Evolutionary conservation across 2,888 invertebrate genomes (phyloP).

Genomic region (Iphiclides podalirius): DNA sequence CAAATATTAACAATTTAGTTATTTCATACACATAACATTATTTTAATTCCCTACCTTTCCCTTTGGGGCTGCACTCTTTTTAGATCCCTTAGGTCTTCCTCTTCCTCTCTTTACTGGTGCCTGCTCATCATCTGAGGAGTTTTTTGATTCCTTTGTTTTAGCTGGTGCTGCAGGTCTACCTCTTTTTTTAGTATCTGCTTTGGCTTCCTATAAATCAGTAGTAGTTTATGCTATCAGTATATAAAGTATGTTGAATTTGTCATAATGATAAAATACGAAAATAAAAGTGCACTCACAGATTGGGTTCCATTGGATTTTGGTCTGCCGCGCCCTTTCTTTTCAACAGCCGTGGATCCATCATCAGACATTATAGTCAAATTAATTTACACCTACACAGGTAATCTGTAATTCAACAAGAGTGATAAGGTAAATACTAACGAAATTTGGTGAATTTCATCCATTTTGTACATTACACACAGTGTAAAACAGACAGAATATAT

Average conservation of each 20-base stretch:
- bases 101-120: constrained; percentile 77
- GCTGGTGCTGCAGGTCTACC: constrained; percentile 63
- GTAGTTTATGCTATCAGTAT: neutral
- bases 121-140: constrained; percentile 76
- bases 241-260: neutral
- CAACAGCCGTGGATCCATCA: constrained; percentile 74
- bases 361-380: constrained; percentile 67
- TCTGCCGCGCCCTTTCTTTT: constrained; percentile 77
- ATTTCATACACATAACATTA: neutral
- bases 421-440: neutral
- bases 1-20: constrained; percentile 2
- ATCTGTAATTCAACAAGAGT: constrained; percentile 42
- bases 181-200: constrained; percentile 71
- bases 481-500: too few relatives aligned
- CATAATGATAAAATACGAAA: constrained; percentile 13
- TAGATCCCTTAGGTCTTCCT: constrained; percentile 78
- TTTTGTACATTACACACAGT: too few relatives aligned
- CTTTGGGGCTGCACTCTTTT: constrained; percentile 72
- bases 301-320: constrained; percentile 76
- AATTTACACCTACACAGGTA: constrained; percentile 39
- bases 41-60: constrained; percentile 52
- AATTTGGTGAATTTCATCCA: too few relatives aligned
- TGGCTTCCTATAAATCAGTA: constrained; percentile 57
- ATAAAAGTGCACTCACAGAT: constrained; percentile 44
- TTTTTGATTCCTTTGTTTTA: constrained; percentile 75